Evolutionary conservation across 2,888 invertebrate species (phyloP).

Genomic region (Volucella bombylans): DNA sequence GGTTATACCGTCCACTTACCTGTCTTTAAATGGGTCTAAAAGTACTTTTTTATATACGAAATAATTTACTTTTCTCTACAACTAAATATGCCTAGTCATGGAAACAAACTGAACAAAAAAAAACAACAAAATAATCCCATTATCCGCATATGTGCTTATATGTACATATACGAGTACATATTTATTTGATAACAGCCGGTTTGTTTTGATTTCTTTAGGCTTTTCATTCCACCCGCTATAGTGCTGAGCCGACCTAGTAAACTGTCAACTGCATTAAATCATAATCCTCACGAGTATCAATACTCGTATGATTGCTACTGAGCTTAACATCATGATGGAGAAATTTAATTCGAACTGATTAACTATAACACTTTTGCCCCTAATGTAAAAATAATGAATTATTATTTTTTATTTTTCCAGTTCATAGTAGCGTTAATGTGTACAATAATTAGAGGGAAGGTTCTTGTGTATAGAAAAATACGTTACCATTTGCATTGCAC

Average conservation of each 20-base stretch:
- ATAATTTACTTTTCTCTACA: slow-evolving; percentile 1
- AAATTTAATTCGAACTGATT: slow-evolving; percentile 72
- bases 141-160: no score
- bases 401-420: slow-evolving; percentile 15
- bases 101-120: slow-evolving; percentile 51
- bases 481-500: slow-evolving; percentile 26
- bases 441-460: slow-evolving; percentile 45
- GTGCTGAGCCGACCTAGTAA: slow-evolving; percentile 60
- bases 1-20: not conserved
- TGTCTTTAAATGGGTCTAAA: not conserved
- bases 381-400: slow-evolving; percentile 63
- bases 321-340: slow-evolving; percentile 44
- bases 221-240: slow-evolving; percentile 49
- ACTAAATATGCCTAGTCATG: slow-evolving; percentile 18
- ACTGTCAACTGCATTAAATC: slow-evolving; percentile 72
- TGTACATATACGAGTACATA: not conserved
- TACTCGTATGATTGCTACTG: slow-evolving; percentile 39
- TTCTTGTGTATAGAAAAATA: slow-evolving; percentile 5
- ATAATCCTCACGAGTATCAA: slow-evolving; percentile 63
- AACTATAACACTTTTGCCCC: slow-evolving; percentile 55
- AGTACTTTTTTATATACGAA: not conserved
- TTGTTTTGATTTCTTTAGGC: slow-evolving; percentile 61
- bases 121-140: slow-evolving; percentile 16
- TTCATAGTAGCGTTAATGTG: slow-evolving; percentile 61
- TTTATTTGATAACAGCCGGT: slow-evolving; percentile 60